Percentiles rank a stretch among this genome's conserved stretches.
These are phyloP conservation scores for Strongylocentrotus purpuratus DNA, from an alignment of 35 echinoderm and acorn worm species.

Conservation along the genomic window DNA sequence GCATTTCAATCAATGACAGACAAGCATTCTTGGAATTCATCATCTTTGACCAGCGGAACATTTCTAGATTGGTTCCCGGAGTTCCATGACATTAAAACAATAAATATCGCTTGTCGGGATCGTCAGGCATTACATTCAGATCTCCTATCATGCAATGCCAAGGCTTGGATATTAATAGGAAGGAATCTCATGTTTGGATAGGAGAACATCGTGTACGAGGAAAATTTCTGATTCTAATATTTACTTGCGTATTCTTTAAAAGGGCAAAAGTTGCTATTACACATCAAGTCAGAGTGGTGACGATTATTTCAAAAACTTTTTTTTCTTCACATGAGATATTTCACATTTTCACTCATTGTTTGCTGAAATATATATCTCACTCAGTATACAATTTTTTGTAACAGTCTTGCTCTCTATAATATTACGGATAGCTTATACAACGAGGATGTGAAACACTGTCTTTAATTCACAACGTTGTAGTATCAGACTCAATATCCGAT, in stretches of 20 bases:
- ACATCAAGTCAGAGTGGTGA: too few relatives aligned
- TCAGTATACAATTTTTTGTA: neutral
- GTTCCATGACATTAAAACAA: constrained; percentile 4
- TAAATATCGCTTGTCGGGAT: neutral
- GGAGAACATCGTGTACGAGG: neutral
- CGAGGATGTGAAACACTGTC: neutral
- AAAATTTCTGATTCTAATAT: neutral
- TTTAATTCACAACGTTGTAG: neutral
- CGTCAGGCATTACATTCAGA: neutral
- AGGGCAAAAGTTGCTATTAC: too few relatives aligned
- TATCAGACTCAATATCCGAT: neutral
- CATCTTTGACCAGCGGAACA: neutral
- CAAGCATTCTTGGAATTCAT: constrained; percentile 4
- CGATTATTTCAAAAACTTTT: too few relatives aligned
- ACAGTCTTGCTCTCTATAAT: neutral
- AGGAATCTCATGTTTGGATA: neutral
- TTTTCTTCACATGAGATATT: too few relatives aligned
- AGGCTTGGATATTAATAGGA: neutral
- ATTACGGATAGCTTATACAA: too few relatives aligned
- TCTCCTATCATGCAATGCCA: neutral
- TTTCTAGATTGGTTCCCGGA: constrained; percentile 1
- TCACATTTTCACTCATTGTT: too few relatives aligned
- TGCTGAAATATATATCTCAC: too few relatives aligned
- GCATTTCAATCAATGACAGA: neutral
- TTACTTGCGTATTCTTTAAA: neutral